Percentiles rank a stretch among this genome's conserved stretches.
These are phyloP conservation scores for Chaetogeoica ovagalla DNA, from an alignment of 2,888 invertebrate genomes.

Conservation along the genomic window DNA sequence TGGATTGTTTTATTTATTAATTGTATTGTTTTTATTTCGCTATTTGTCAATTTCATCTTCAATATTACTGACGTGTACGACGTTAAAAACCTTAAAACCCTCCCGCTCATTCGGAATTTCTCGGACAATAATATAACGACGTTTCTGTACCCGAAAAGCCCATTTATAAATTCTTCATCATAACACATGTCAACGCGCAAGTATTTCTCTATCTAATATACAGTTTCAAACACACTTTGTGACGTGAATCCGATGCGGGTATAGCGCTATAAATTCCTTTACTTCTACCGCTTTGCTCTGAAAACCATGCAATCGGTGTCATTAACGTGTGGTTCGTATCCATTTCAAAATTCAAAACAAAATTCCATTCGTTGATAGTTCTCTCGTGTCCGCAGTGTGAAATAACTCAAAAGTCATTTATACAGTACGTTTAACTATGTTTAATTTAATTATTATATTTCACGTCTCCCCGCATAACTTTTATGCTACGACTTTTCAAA, in stretches of 20 bases:
- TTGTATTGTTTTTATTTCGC: too few species aligned
- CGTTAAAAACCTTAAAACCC: background rate
- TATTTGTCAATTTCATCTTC: too few species aligned
- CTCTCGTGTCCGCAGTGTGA: background rate
- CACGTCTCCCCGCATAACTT: background rate
- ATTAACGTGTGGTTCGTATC: too few species aligned
- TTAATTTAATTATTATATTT: background rate
- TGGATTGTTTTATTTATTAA: too few species aligned
- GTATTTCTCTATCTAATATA: background rate
- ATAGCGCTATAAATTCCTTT: conserved; percentile 13
- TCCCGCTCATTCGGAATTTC: background rate
- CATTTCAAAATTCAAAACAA: background rate
- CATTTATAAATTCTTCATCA: background rate
- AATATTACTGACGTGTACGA: too few species aligned
- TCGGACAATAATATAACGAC: background rate
- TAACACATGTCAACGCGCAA: background rate
- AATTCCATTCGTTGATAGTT: background rate
- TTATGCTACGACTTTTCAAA: background rate
- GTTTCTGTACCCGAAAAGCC: background rate
- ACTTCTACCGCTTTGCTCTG: background rate
- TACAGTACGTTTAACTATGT: background rate
- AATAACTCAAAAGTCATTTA: background rate
- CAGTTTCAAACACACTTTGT: conserved; percentile 2
- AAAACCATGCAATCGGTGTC: background rate
- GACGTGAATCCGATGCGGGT: conserved; percentile 13